Conservation (phyloP, 1,140 invertebrate genomes). For the Drosophila tani region DNA sequence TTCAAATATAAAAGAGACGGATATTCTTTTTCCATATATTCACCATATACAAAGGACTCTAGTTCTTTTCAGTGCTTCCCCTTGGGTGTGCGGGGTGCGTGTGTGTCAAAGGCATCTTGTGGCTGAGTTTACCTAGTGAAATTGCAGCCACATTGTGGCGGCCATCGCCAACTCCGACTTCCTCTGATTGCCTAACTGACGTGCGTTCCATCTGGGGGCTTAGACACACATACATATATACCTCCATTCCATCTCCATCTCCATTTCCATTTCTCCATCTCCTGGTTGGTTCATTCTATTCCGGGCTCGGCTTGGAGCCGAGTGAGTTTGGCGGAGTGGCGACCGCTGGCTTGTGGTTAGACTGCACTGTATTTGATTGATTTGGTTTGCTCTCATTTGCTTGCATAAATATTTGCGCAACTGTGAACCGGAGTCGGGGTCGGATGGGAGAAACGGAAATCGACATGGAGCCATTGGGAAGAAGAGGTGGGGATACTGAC, state of each 20-base stretch:
- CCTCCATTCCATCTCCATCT: background rate
- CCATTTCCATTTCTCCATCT: background rate
- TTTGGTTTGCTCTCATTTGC: conserved; percentile 73
- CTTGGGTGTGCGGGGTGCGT: conserved; percentile 12
- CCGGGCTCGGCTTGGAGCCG: background rate
- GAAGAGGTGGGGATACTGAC: conserved; percentile 8
- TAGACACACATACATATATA: conserved; percentile 7
- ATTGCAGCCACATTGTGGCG: conserved; percentile 61
- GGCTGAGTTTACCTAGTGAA: conserved; percentile 61
- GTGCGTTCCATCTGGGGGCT: conserved; percentile 25
- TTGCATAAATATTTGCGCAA: conserved; percentile 67
- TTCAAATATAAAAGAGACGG: background rate
- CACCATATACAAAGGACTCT: background rate
- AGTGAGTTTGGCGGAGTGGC: conserved; percentile 46
- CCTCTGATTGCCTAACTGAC: conserved; percentile 53
- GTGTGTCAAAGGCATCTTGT: conserved; percentile 56
- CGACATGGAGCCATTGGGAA: conserved; percentile 4
- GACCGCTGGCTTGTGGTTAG: conserved; percentile 64
- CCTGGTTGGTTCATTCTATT: background rate
- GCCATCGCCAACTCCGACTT: conserved; percentile 46
- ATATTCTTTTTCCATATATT: too few relatives aligned
- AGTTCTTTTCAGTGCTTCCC: background rate
- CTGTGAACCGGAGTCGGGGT: conserved; percentile 2
- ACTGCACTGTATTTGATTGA: conserved; percentile 69
- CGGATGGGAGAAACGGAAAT: conserved; percentile 18